Evolutionary conservation across 2,888 invertebrate species (phyloP), one percentile per base, ranked within the genome.

Genomic region (Drosophila subsilvestris): DNA sequence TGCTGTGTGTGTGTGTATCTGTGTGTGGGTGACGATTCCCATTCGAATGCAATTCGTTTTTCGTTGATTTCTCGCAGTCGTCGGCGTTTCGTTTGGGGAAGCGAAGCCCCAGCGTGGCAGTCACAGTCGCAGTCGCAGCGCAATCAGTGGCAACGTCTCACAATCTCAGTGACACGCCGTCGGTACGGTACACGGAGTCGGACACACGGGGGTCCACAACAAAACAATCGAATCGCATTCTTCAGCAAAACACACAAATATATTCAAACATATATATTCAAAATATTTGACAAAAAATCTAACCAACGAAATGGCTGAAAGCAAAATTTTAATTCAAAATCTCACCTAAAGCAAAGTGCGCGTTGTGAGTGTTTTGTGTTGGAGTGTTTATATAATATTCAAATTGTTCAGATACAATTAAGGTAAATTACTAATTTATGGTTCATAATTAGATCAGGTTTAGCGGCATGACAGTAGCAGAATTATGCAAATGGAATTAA

Each of bases 91-190:
- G 27, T 55, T 32, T 61, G 12, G 67, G 50, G 44, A 50, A 29
- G 50, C 62, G 37, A 32, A 32, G 44, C 22, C 50, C 37, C 48
- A 49, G 59, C 59, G 49, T 55, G 63, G 70, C 50, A 43, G 71
- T 50, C 55, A 49, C 44, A 57, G 59, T 37, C 56, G 54, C 45
- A 56, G 79, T 59, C 60, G 61, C 62, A 66, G 67, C 56, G 48
- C 22, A 66, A 47, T 67, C 66, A 47, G 67, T 56, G 67, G 47
- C 63, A 72, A 47, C 32, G 61, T 72, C 69, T 68, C 48, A 57
- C 65, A 63, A 57, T 50, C 85, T 88, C 86, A 88, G 90, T 88
- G 90, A 90, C 90, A 89, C 81, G 88, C 90, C 90, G 90, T 90
- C 90, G 90, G 90, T 80, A 74, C 85, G 86, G 78, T 76, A 84